A percentile compares a stretch with the other conserved stretches of the same genome.
Evolutionary conservation across 2,797 vertebrate species (phyloP).

Genomic region (Etheostoma nigrum): DNA sequence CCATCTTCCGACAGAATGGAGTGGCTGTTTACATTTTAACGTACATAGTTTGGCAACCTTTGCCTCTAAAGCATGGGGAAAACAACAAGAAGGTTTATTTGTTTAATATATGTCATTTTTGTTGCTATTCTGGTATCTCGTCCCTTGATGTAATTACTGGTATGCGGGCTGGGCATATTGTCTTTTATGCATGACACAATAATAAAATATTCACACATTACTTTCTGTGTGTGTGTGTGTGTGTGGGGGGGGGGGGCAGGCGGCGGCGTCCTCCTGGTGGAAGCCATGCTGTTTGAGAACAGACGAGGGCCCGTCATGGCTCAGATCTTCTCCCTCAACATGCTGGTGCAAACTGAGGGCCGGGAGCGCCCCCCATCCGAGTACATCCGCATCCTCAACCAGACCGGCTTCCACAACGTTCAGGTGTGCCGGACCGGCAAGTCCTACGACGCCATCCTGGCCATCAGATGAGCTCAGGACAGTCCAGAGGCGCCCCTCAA

Average conservation of each 20-base stretch:
- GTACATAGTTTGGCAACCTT: no score
- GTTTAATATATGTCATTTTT: no score
- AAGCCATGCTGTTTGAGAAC: conserved; percentile 83
- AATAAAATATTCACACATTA: no score
- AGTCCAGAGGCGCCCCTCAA: accelerated
- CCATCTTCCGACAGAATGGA: no score
- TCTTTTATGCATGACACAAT: no score
- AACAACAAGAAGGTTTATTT: no score
- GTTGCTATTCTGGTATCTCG: no score
- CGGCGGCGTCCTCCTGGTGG: conserved; percentile 82
- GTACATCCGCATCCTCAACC: conserved; percentile 74
- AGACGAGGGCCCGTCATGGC: conserved; percentile 77
- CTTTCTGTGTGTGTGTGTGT: no score
- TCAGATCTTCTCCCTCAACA: conserved; percentile 86
- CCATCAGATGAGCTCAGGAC: conserved; percentile 73
- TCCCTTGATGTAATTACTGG: no score
- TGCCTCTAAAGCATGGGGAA: no score
- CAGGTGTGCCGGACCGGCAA: conserved; percentile 84
- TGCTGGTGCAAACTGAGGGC: conserved; percentile 83
- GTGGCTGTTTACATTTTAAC: no score
- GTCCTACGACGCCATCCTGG: conserved; percentile 84
- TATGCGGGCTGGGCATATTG: no score
- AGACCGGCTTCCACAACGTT: conserved; percentile 75
- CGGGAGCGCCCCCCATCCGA: conserved; percentile 78
- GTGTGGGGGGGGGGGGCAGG: conserved; percentile 56